Conservation (phyloP, 2,888 invertebrate genomes). For the Diplazon laetatorius region DNA sequence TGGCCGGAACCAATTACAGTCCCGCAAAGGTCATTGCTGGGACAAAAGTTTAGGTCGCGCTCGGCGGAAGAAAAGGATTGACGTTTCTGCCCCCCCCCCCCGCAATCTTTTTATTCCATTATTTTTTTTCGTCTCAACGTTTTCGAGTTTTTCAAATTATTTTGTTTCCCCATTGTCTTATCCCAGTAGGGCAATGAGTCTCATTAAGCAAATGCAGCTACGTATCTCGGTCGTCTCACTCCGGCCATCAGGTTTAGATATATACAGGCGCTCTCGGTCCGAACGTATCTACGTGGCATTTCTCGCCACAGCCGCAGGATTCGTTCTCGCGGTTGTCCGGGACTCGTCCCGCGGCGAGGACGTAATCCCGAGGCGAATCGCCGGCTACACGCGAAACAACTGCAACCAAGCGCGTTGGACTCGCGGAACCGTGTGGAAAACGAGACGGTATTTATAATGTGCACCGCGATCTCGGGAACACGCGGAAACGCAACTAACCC, state of each 20-base stretch:
- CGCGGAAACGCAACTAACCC: conserved; percentile 55
- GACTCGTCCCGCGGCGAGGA: neutral
- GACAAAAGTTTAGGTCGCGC: neutral
- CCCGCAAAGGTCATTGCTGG: neutral
- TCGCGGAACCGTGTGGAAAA: conserved; percentile 38
- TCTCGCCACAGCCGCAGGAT: conserved; percentile 31
- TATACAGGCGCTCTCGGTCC: neutral
- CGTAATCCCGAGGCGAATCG: conserved; percentile 53
- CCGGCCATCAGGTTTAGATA: too few species aligned
- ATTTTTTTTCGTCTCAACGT: neutral
- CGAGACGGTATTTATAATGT: conserved; percentile 3
- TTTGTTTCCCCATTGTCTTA: neutral
- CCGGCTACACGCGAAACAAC: conserved; percentile 1
- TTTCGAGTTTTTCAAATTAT: neutral
- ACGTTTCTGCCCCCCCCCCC: too few species aligned
- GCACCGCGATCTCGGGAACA: conserved; percentile 35
- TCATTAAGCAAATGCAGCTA: conserved; percentile 52
- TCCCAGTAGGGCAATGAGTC: conserved; percentile 59
- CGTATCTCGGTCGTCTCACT: neutral
- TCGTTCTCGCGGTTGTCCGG: conserved; percentile 28
- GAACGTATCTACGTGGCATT: conserved; percentile 9
- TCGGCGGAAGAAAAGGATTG: conserved; percentile 1
- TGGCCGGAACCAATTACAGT: conserved; percentile 20
- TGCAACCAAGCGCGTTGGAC: conserved; percentile 9
- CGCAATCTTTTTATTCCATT: neutral